A percentile compares a stretch with the other conserved stretches of the same genome.
phyloP scores from a whole-genome alignment of 2,113 vertebrate genomes.

The Reinhardtius hippoglossoides region DNA sequence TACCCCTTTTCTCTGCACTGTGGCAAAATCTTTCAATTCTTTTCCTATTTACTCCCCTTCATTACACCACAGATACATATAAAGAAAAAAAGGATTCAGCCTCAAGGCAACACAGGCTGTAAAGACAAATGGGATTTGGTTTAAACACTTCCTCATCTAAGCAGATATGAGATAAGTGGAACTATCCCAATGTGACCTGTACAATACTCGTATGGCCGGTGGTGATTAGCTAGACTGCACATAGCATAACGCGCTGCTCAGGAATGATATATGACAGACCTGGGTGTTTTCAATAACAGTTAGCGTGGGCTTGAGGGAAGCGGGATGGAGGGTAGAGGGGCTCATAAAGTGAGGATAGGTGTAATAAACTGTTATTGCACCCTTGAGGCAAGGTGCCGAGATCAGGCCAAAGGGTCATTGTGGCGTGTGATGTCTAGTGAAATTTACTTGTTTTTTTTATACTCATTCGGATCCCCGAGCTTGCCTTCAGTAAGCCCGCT shows the following conservation, averaged over 20 bases:
- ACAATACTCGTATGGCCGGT: slow-evolving; percentile 39
- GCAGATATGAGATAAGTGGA: slow-evolving; percentile 69
- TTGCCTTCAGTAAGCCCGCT: slow-evolving; percentile 33
- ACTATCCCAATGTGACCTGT: slow-evolving; percentile 58
- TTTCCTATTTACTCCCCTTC: slow-evolving; percentile 50
- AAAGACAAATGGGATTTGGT: slow-evolving; percentile 70
- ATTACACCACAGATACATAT: slow-evolving; percentile 50
- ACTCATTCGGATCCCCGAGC: slow-evolving; percentile 51
- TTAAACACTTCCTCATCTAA: slow-evolving; percentile 63
- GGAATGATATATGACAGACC: slow-evolving; percentile 78
- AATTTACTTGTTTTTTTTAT: slow-evolving; percentile 60
- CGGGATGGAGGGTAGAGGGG: slow-evolving; percentile 46
- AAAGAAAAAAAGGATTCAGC: slow-evolving; percentile 22
- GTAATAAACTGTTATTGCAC: slow-evolving; percentile 86
- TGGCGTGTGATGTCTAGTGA: slow-evolving; percentile 66
- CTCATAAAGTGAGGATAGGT: slow-evolving; percentile 81
- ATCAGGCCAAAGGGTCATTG: slow-evolving; percentile 75
- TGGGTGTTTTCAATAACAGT: slow-evolving; percentile 84
- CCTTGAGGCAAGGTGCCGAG: slow-evolving; percentile 74
- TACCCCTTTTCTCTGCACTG: slow-evolving; percentile 12
- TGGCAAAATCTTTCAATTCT: slow-evolving; percentile 40
- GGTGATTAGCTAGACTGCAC: slow-evolving; percentile 70
- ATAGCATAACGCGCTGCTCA: slow-evolving; percentile 74
- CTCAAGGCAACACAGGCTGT: slow-evolving; percentile 45
- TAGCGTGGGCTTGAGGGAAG: slow-evolving; percentile 76